Evolutionary conservation across 2,797 vertebrate species (phyloP), one percentile per base, ranked within the genome.

Genomic region (Hyperoplus lanceolatus): DNA sequence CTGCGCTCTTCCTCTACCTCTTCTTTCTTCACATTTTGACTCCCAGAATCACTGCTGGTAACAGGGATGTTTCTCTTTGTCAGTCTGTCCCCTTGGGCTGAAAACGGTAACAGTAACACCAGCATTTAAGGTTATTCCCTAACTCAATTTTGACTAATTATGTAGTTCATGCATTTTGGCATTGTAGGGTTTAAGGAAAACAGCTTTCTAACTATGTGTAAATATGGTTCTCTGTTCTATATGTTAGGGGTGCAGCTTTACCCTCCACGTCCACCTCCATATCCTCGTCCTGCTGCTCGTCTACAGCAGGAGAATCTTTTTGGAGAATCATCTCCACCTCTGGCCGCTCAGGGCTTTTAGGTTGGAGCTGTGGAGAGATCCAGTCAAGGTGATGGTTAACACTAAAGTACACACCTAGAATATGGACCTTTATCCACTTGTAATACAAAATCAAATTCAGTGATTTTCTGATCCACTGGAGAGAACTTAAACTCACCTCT

Each of bases 401-500:
- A 29, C 29, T 29, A 29, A 50, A 50, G 15, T 50, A 15, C 48
- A 50, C 48, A n/a, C 48, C 48, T 15, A 2, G 14, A 15, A 7
- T 14, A 6, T 29, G 29, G 38, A 49, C 9, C 3, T 41, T 4
- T 3, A 4, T 36, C 2, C 29, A 48, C 6, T 2, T 36, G 18
- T 36, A 4, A 50, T 15, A 41, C 38, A 5, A 16, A 18, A 6
- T 57, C 1, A 8, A 41, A 7, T 7, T 8, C 1, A 18, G 12
- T 1, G 5, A n/a, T n/a, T 29, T 61, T 2, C 1, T 45, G 14
- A 63, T 21, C 4, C 42, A 0, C 6, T 10, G 8, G 4, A 65
- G 62, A 57, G 55, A 43, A 7, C 53, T 41, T 45, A 58, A 64
- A 48, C 81, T 83, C 58, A 93, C 94, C 82, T 84, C 57, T 1